Evolutionary conservation across 2,888 invertebrate species (phyloP), one percentile per base, ranked within the genome.

Genomic region (Himalopsyche kuldschensis): DNA sequence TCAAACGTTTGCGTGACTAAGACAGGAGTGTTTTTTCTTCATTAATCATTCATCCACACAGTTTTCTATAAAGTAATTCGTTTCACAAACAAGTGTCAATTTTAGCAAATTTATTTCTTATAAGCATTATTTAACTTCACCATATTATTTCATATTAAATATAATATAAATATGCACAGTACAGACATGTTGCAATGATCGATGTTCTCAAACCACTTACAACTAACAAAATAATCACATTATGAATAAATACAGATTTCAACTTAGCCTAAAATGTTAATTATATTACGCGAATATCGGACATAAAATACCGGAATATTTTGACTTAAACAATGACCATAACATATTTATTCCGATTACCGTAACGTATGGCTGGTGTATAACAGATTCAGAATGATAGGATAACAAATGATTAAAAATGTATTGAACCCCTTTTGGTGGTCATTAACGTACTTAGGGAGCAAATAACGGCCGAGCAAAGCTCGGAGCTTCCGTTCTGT

Each of bases 101-200:
- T 81, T 80, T 82, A 81, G 79, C 79, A 81, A 80, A 81, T 84
- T 83, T 82, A 83, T 85, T 85, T 80, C 81, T 83, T 84, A 82
- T 80, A 85, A 85, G 85, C 85, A 84, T 80, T 84, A 83, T 84
- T 85, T 79, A 84, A 85, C 84, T 83, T 84, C 82, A 82, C 82
- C 84, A 82, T 84, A 82, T 55, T 80, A 82, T 82, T 81, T 82
- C 11, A 46, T 80, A 82, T 46, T 82, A 78, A 77, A 82, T 84
- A 81, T 84, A 84, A 78, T 69, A 84, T 69, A 78, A 83, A 82
- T 82, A 81, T 85, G 85, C 85, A 85, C 84, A 84, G 81, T 84
- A 84, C 84, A 85, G 85, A 84, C 84, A 85, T 84, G 85, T 84
- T 84, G 85, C 77, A 85, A 85, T 84, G 82, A 85, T 85, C 85